These are phyloP conservation scores for Ictidomys tridecemlineatus DNA, from an alignment of 2,113 vertebrate genomes.

Conservation along the genomic window DNA sequence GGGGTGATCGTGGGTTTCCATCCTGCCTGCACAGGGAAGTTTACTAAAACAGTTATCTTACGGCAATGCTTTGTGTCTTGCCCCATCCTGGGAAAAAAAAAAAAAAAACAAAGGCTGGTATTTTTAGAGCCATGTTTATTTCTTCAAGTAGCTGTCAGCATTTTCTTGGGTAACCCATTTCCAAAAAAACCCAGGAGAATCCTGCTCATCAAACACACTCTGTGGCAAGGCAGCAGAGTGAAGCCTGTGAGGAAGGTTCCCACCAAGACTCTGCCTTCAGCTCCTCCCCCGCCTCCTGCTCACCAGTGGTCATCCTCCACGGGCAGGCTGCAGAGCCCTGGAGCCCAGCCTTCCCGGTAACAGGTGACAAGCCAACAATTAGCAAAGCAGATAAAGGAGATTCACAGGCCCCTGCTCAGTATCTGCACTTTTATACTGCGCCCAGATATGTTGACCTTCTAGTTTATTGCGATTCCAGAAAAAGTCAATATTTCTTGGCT, in stretches of 20 bases:
- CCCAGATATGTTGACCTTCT: constrained; percentile 86
- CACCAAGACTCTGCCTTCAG: not conserved
- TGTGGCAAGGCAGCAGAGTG: not conserved
- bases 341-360: constrained; percentile 77
- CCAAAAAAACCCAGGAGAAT: constrained; percentile 14
- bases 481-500: constrained; percentile 86
- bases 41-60: not conserved
- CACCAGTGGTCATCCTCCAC: constrained; percentile 75
- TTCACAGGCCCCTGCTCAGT: constrained; percentile 32
- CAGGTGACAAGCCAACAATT: constrained; percentile 85
- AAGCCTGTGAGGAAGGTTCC: not conserved
- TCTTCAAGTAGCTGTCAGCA: not conserved
- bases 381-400: constrained; percentile 84
- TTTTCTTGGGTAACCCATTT: constrained; percentile 51
- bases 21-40: not conserved
- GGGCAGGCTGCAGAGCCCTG: constrained; percentile 62
- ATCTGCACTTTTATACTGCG: constrained; percentile 72
- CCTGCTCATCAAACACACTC: not conserved
- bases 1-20: too few relatives aligned
- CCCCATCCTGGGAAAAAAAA: not conserved
- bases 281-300: not conserved
- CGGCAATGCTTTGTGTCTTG: not conserved
- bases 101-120: constrained; percentile 31
- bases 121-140: constrained; percentile 51
- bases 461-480: constrained; percentile 89